A percentile compares a stretch with the other conserved stretches of the same genome.
Evolutionary conservation across 2,888 invertebrate species (phyloP).

Genomic region (Lasioglossum oenotherae): DNA sequence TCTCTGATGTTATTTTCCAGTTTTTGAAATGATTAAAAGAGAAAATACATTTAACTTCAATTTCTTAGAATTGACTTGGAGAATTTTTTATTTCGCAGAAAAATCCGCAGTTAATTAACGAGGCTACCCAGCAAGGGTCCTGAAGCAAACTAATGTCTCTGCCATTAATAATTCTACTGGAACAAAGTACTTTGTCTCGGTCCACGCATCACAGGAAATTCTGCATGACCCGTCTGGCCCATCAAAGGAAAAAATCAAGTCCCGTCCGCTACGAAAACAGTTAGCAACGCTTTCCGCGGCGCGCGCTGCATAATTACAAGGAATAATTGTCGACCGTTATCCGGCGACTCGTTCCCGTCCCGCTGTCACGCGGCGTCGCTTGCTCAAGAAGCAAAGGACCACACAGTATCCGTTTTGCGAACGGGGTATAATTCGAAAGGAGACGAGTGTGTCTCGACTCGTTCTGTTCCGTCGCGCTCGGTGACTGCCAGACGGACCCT

Average conservation of each 20-base stretch:
- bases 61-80: background rate
- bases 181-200: background rate
- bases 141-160: background rate
- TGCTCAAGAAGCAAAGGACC: background rate
- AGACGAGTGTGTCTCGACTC: slow-evolving; percentile 53
- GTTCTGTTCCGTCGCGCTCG: slow-evolving; percentile 36
- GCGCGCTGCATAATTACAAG: background rate
- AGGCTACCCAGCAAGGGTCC: background rate
- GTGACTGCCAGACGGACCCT: slow-evolving; percentile 57
- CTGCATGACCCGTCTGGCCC: background rate
- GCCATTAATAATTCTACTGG: background rate
- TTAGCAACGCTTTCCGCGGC: background rate
- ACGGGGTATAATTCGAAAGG: slow-evolving; percentile 57
- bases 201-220: background rate
- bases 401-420: slow-evolving; percentile 35
- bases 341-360: background rate
- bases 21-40: background rate
- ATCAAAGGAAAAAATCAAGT: background rate
- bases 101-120: background rate
- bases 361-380: background rate
- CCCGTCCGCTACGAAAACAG: background rate
- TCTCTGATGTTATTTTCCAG: background rate
- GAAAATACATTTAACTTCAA: background rate
- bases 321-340: slow-evolving; percentile 6
- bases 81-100: background rate